A percentile compares a stretch with the other conserved stretches of the same genome.
Conservation (phyloP, 2,113 vertebrate genomes). For the Pachycephala philippinensis region DNA sequence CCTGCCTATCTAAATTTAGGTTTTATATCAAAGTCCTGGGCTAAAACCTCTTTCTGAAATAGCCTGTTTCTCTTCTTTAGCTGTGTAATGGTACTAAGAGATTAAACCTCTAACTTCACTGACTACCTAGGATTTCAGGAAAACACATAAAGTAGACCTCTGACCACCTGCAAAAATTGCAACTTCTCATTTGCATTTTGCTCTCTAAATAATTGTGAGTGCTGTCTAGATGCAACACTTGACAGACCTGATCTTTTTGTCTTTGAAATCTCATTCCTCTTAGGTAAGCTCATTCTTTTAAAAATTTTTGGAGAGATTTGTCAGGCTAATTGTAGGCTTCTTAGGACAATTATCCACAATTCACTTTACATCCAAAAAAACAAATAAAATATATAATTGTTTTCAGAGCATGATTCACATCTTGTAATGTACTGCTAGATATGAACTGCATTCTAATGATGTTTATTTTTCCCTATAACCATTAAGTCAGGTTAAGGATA, state of each 20-base stretch:
- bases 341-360: background rate
- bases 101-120: accelerated
- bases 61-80: background rate
- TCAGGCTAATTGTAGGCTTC: background rate
- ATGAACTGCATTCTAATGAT: background rate
- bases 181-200: background rate
- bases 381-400: background rate
- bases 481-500: background rate
- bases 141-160: background rate
- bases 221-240: background rate
- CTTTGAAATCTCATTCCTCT: background rate
- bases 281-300: background rate
- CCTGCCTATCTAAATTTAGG: background rate
- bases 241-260: background rate
- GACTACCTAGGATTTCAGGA: background rate
- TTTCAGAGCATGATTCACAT: background rate
- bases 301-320: background rate
- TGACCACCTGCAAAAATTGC: background rate
- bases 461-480: background rate
- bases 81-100: background rate
- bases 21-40: background rate
- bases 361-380: background rate
- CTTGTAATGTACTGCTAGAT: background rate
- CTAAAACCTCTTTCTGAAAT: background rate
- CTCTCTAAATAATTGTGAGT: background rate